These are phyloP conservation scores for Hypothenemus hampei DNA, from an alignment of 1,140 invertebrate species.

Conservation along the genomic window DNA sequence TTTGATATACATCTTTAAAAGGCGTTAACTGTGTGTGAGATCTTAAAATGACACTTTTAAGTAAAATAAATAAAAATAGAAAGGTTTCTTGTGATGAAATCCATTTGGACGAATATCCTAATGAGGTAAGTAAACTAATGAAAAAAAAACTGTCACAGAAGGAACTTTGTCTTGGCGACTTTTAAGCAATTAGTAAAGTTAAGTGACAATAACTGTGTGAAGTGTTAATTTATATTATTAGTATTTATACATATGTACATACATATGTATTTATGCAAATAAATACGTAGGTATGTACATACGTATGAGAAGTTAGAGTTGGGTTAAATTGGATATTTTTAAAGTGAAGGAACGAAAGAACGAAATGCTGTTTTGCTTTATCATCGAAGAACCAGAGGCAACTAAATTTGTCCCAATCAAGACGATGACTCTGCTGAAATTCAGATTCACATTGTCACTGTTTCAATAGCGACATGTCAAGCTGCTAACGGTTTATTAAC, in stretches of 20 bases:
- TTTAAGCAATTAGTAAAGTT: conserved; percentile 11
- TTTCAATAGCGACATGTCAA: conserved; percentile 29
- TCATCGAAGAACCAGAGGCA: conserved; percentile 34
- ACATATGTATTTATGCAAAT: too few species aligned
- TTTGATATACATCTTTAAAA: conserved; percentile 13
- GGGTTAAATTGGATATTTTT: too few species aligned
- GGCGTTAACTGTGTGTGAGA: conserved; percentile 12
- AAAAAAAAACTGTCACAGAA: conserved; percentile 18
- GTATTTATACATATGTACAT: too few species aligned
- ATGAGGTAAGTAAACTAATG: conserved; percentile 5
- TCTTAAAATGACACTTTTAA: conserved; percentile 15
- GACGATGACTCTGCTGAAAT: conserved; percentile 34
- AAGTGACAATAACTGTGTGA: conserved; percentile 10
- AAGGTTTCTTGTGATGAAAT: conserved; percentile 15
- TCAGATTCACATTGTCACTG: conserved; percentile 34
- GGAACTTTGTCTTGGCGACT: conserved; percentile 14
- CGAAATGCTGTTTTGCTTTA: conserved; percentile 23
- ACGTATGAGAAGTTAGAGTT: too few species aligned
- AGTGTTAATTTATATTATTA: conserved; percentile 2
- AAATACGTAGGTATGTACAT: too few species aligned
- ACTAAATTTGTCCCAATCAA: conserved; percentile 35
- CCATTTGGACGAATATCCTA: conserved; percentile 15
- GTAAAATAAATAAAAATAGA: conserved; percentile 21
- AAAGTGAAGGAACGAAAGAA: too few species aligned
- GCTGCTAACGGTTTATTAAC: conserved; percentile 24